A percentile compares a stretch with the other conserved stretches of the same genome.
These are phyloP conservation scores for Tribolium freemani DNA, from an alignment of 2,888 invertebrate species.

Conservation along the genomic window DNA sequence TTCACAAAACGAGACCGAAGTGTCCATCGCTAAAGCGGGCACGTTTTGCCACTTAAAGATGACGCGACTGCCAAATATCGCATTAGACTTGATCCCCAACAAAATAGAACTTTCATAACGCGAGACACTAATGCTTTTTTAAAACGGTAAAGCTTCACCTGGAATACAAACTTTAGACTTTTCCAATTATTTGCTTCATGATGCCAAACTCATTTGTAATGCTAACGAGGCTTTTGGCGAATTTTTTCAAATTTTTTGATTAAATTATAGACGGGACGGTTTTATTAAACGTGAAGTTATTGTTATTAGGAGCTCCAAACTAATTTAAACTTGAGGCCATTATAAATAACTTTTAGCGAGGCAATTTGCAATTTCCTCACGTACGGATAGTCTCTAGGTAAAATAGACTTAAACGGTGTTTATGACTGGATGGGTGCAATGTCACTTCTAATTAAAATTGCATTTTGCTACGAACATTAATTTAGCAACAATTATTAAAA, in stretches of 20 bases:
- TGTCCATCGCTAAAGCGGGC: constrained; percentile 26
- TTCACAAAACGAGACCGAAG: not conserved
- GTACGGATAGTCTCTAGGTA: not conserved
- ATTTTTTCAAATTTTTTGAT: not conserved
- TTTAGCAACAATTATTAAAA: not conserved
- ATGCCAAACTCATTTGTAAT: not conserved
- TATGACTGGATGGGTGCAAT: not conserved
- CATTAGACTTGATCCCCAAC: constrained; percentile 40
- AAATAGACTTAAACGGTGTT: not conserved
- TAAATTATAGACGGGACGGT: not conserved
- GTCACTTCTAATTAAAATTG: not conserved
- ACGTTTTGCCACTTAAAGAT: constrained; percentile 35
- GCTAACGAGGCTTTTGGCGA: not conserved
- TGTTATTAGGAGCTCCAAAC: not conserved
- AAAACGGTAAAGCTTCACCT: constrained; percentile 7
- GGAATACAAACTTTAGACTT: constrained; percentile 15
- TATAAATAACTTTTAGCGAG: not conserved
- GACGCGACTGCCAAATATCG: constrained; percentile 49
- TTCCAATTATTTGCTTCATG: not conserved
- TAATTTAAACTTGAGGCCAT: not conserved
- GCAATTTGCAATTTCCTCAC: not conserved
- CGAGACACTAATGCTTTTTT: constrained; percentile 39
- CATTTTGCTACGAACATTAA: not conserved
- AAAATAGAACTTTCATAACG: constrained; percentile 30
- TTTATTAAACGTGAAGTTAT: not conserved